These are phyloP conservation scores for Myotis yumanensis DNA, from an alignment of 2,113 vertebrate genomes.

Conservation along the genomic window DNA sequence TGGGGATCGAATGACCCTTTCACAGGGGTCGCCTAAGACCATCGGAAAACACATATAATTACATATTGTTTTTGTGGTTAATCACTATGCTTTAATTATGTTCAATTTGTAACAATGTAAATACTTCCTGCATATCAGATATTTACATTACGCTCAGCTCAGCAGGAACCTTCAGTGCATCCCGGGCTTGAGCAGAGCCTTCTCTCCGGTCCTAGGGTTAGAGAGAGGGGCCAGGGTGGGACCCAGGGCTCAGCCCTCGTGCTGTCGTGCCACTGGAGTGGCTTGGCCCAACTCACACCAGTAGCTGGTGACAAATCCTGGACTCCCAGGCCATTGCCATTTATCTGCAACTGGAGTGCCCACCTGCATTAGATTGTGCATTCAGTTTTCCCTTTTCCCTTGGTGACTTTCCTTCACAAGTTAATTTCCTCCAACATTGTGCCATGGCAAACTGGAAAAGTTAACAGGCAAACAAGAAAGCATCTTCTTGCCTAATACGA, in stretches of 20 bases:
- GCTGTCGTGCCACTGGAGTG: not conserved
- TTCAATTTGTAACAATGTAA: too few relatives aligned
- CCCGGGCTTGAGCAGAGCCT: not conserved
- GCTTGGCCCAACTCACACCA: not conserved
- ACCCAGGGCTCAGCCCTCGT: too few relatives aligned
- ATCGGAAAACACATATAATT: too few relatives aligned
- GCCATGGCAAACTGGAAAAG: not conserved
- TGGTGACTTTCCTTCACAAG: not conserved
- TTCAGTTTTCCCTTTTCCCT: not conserved
- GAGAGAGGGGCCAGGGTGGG: not conserved
- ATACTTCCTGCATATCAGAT: too few relatives aligned
- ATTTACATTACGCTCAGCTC: accelerated
- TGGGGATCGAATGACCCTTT: too few relatives aligned
- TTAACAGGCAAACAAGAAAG: not conserved
- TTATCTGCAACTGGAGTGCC: not conserved
- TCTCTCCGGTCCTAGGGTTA: not conserved
- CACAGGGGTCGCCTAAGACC: too few relatives aligned
- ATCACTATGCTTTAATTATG: too few relatives aligned
- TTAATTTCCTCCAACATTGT: not conserved
- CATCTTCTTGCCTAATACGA: too few relatives aligned
- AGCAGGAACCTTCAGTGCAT: not conserved
- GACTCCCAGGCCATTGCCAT: too few relatives aligned
- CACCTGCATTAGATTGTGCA: not conserved
- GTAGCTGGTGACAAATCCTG: not conserved
- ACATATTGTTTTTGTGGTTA: too few relatives aligned